phyloP scores from a whole-genome alignment of 2,113 vertebrate species.

The Procavia capensis region DNA sequence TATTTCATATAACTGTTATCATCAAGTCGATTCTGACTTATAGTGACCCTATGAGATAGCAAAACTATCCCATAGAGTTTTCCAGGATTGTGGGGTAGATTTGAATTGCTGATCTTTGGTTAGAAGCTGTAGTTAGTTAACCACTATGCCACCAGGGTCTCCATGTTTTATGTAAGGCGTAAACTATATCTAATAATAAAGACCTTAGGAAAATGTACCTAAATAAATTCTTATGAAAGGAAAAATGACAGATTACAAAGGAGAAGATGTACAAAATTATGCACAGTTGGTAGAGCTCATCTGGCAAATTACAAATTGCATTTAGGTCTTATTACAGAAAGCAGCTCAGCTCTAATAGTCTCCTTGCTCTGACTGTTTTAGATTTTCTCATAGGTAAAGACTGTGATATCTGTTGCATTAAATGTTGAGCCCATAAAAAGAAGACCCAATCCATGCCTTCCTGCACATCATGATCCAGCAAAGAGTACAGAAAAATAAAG shows the following conservation, averaged over 20 bases:
- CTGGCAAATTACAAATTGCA: not conserved
- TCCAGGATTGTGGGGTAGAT: too few relatives aligned
- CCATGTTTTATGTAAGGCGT: not conserved
- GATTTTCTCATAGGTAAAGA: not conserved
- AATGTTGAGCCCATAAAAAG: not conserved
- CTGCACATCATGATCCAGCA: not conserved
- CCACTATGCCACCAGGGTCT: too few relatives aligned
- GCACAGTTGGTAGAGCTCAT: not conserved
- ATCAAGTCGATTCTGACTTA: too few relatives aligned
- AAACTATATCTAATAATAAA: not conserved
- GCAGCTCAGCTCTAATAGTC: not conserved
- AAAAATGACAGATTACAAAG: too few relatives aligned
- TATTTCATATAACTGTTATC: not conserved
- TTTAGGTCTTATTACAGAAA: not conserved
- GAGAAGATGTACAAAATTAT: not conserved
- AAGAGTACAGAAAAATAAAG: not conserved
- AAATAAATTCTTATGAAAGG: too few relatives aligned
- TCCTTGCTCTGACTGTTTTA: not conserved
- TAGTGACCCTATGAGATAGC: too few relatives aligned
- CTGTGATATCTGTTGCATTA: rapidly evolving
- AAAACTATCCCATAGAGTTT: too few relatives aligned
- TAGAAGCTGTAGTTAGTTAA: too few relatives aligned
- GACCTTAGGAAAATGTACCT: not conserved
- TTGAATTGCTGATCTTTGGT: too few relatives aligned
- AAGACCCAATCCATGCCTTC: not conserved